Evolutionary conservation across 1,140 invertebrate species (phyloP), one percentile per base, ranked within the genome.

Genomic region (Callitettix versicolor): DNA sequence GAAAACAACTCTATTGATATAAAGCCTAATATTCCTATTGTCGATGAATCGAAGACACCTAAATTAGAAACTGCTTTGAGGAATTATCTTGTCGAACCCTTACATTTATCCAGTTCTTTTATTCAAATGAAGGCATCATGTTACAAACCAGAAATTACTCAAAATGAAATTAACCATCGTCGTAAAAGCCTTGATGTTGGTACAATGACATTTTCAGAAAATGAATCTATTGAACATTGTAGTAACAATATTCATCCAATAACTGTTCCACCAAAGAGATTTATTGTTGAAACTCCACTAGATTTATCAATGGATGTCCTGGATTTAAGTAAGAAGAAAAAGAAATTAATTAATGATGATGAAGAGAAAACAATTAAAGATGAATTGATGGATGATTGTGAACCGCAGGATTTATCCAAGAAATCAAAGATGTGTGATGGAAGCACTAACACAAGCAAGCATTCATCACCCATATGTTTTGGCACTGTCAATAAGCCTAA

Each of bases 281-380:
- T 41, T 53, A 55, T 18, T 30, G 38, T 34, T 42, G 78, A 85
- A 49, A 73, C 76, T 9, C 85, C 86, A 0, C 71, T 91, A 50
- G 87, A 91, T 71, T 70, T 90, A 2, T 81, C 79, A 26, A 85
- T 85, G 71, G 84, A 88, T 69, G 87, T 87, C 2, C 69, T 94
- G n/a, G 91, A 94, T 71, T 77, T 94, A 56, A 90, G 87, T 64
- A 86, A 88, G 60, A 92, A 91, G 67, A 80, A 76, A 63, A 57
- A 33, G 20, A 44, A 55, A 17, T 24, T 51, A 21, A 51, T 50
- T 33, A 51, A 18, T 17, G 42, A 58, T n/a, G 24, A 54, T 55
- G 64, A 67, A n/a, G 49, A 49, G 15, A 26, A 12, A 17, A 44
- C 21, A 30, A 26, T 14, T n/a, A 41, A 46, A 14, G 15, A 40